A percentile compares a stretch with the other conserved stretches of the same genome.
phyloP scores from a whole-genome alignment of 1,140 invertebrate species.

The Atopsyche davidsoni region DNA sequence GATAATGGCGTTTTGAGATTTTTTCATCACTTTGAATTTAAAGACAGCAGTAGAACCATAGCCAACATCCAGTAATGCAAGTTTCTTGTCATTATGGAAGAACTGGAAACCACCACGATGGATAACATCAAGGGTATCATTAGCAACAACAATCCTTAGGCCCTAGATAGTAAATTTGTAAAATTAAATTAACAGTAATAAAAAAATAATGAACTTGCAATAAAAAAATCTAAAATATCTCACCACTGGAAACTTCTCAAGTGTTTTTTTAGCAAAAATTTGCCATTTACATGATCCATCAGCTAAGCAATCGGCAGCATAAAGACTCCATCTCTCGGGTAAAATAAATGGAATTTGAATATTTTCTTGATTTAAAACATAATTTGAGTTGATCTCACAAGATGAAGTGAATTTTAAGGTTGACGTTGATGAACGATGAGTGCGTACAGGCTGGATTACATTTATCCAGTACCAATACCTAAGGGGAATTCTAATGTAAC shows the following conservation, averaged over 20 bases:
- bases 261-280: constrained; percentile 15
- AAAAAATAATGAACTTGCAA: not conserved
- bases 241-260: constrained; percentile 3
- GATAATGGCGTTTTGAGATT: constrained; percentile 6
- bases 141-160: constrained; percentile 4
- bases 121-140: constrained; percentile 13
- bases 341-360: not conserved
- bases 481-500: constrained; percentile 29
- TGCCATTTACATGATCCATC: constrained; percentile 9
- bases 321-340: constrained; percentile 10
- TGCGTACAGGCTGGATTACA: constrained; percentile 10
- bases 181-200: not conserved
- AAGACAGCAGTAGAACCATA: constrained; percentile 16
- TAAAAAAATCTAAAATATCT: not conserved
- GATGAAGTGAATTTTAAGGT: too few relatives aligned
- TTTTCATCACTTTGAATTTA: constrained; percentile 11
- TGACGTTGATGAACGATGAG: not conserved
- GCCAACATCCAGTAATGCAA: constrained; percentile 10
- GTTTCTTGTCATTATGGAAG: constrained; percentile 12
- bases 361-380: too few relatives aligned
- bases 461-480: constrained; percentile 20
- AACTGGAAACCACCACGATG: constrained; percentile 9
- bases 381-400: too few relatives aligned
- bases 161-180: constrained; percentile 11
- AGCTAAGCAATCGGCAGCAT: constrained; percentile 13